A percentile compares a stretch with the other conserved stretches of the same genome.
phyloP scores from a whole-genome alignment of 2,797 vertebrate genomes.

The Columba guinea region DNA sequence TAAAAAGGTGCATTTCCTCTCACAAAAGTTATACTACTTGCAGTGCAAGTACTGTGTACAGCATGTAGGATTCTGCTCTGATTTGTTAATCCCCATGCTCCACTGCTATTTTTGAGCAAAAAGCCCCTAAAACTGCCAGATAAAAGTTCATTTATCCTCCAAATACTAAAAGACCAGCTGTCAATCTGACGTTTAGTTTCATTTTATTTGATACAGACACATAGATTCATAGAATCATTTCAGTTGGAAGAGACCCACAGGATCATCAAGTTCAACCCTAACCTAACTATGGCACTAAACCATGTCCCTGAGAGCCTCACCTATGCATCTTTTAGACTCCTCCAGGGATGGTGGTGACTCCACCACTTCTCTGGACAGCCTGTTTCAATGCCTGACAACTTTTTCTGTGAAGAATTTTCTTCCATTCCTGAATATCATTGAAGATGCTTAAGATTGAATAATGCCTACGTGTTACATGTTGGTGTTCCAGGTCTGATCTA shows the following conservation, averaged over 20 bases:
- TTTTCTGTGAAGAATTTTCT: neutral
- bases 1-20: neutral
- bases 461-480: accelerated
- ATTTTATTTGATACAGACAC: neutral
- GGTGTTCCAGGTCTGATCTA: neutral
- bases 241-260: too few species aligned
- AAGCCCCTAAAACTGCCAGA: neutral
- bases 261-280: too few species aligned
- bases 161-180: neutral
- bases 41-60: neutral
- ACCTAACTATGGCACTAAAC: too few species aligned
- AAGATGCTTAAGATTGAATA: neutral
- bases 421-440: neutral
- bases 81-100: neutral
- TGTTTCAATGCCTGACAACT: too few species aligned
- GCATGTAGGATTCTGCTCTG: neutral
- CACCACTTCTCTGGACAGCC: too few species aligned
- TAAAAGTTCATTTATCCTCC: neutral
- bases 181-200: neutral
- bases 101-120: neutral
- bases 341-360: too few species aligned
- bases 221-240: too few species aligned
- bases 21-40: neutral
- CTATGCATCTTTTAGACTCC: too few species aligned
- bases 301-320: too few species aligned